Evolutionary conservation across 2,113 vertebrate species (phyloP), one percentile per base, ranked within the genome.

Genomic region (Chaetops frenatus): DNA sequence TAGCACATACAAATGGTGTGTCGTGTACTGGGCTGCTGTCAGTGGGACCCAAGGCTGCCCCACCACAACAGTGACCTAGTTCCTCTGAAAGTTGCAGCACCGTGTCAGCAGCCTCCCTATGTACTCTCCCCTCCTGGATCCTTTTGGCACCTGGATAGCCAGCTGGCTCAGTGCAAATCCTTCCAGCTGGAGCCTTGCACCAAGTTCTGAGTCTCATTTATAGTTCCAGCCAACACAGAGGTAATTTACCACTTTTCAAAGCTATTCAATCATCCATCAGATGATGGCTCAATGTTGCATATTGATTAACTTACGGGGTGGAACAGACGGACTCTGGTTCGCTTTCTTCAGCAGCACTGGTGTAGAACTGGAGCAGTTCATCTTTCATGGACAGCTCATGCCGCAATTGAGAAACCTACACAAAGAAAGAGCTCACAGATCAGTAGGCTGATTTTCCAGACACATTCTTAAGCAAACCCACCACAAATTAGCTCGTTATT

Each of bases 361-460:
- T 99, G 58, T 99, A 99, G 96, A 99, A 99, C 97, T 99, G 99
- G 15, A 99, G 98, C 81, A 99, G 97, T 57, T 99, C 99, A 97
- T 99, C 99, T 90, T 99, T 99, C 99, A 99, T 99, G 79, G 99
- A 99, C 48, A 99, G 97, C 86, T 99, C 99, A 80, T 99, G 99
- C 50, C 99, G 98, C 90, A 99, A 86, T 97, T 99, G 99, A 88
- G 99, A 99, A 25, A 99, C 99, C 99, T 99, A 96, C 35, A n/a
- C 5, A 57, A 40, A 47, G n/a, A 42, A 27, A 14, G 21, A 25
- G 61, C 16, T 23, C 21, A 50, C 10, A 42, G 31, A 65, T 36
- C 25, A 56, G 9, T 7, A 54, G 15, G 1, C 6, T 40, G 24
- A 61, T 36, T 92, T 80, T 77, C 66, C 28, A 90, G 56, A 15